phyloP scores from a whole-genome alignment of 2,888 invertebrate species.

The Bugula neritina region DNA sequence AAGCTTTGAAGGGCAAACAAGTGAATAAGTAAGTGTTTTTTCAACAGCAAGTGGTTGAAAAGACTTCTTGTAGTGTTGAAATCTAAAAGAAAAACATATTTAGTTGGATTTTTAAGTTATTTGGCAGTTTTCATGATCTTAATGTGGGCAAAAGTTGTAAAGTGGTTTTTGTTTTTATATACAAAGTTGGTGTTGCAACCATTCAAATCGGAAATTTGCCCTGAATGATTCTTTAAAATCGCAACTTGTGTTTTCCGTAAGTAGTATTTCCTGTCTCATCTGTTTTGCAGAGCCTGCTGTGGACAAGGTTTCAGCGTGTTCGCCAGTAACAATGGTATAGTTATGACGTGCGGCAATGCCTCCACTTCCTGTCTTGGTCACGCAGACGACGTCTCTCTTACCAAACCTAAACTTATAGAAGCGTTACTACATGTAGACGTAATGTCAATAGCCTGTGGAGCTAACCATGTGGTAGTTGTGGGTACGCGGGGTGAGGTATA shows the following conservation, averaged over 20 bases:
- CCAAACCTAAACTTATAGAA: constrained; percentile 60
- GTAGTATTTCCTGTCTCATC: too few relatives aligned
- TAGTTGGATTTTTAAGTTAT: too few relatives aligned
- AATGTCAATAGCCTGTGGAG: constrained; percentile 60
- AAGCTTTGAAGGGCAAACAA: constrained; percentile 61
- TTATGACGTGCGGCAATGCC: constrained; percentile 66
- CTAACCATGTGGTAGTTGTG: constrained; percentile 63
- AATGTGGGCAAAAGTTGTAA: too few relatives aligned
- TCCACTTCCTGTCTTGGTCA: constrained; percentile 63
- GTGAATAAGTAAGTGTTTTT: constrained; percentile 56
- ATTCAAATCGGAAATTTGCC: too few relatives aligned
- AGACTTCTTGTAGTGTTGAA: too few relatives aligned
- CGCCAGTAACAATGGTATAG: constrained; percentile 63
- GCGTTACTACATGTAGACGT: constrained; percentile 59
- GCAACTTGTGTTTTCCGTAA: too few relatives aligned
- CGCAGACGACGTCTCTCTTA: constrained; percentile 58
- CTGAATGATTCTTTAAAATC: too few relatives aligned
- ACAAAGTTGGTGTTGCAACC: too few relatives aligned
- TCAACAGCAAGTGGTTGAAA: neutral
- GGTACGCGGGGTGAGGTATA: constrained; percentile 62
- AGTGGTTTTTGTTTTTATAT: too few relatives aligned
- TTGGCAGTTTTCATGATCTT: too few relatives aligned
- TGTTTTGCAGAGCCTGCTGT: constrained; percentile 58
- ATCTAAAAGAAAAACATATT: too few relatives aligned
- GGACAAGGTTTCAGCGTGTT: constrained; percentile 66